Conservation (phyloP, 2,888 invertebrate genomes). For the Cecidostiba fungosa region DNA sequence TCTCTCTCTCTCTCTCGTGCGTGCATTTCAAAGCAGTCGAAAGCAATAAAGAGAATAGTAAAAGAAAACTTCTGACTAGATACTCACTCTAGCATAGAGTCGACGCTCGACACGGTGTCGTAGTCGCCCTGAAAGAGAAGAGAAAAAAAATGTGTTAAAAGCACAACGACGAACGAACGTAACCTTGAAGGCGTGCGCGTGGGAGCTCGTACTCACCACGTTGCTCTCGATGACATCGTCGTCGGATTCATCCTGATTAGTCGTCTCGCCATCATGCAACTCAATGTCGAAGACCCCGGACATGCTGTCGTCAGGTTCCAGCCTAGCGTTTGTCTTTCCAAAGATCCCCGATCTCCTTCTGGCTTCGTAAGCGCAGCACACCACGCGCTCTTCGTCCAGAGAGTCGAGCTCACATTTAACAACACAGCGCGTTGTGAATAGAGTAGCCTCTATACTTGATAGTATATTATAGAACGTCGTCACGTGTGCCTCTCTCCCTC, state of each 20-base stretch:
- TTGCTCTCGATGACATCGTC: slow-evolving; percentile 94
- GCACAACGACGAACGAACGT: neutral
- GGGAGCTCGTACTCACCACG: slow-evolving; percentile 86
- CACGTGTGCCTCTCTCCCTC: neutral
- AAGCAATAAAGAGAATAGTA: neutral
- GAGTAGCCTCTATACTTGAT: neutral
- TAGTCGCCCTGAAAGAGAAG: slow-evolving; percentile 87
- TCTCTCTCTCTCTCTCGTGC: neutral
- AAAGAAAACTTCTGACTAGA: neutral
- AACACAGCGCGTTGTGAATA: neutral
- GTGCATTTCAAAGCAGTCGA: neutral
- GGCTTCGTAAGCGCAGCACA: neutral
- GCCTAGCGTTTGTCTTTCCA: neutral
- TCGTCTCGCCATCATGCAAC: slow-evolving; percentile 87
- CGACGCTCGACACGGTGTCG: slow-evolving; percentile 89
- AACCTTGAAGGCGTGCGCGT: slow-evolving; percentile 64
- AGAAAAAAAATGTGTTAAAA: slow-evolving; percentile 70
- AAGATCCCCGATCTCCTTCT: neutral
- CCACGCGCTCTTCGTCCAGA: neutral
- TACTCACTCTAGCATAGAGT: slow-evolving; percentile 91
- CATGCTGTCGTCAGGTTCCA: slow-evolving; percentile 80
- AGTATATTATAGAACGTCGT: neutral
- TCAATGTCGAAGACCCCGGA: slow-evolving; percentile 97
- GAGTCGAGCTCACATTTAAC: slow-evolving; percentile 16
- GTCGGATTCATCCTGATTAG: slow-evolving; percentile 89